Evolutionary conservation across 2,113 vertebrate genomes (phyloP).

Genomic region (Oreotrochilus melanogaster): DNA sequence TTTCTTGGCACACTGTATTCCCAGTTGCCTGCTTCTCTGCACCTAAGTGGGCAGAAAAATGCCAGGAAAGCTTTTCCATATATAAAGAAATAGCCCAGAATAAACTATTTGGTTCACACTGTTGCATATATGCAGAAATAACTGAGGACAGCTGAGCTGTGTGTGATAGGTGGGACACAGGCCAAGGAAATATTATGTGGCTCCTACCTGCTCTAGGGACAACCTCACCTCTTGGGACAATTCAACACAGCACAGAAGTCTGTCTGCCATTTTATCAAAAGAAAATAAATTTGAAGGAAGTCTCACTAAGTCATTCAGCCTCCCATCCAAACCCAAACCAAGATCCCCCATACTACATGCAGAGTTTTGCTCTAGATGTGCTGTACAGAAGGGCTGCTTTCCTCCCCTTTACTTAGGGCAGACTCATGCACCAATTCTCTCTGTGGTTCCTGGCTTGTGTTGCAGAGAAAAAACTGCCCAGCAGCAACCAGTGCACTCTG

Average conservation of each 20-base stretch:
- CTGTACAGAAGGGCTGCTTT: neutral
- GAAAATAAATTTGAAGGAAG: neutral
- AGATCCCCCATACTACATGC: rapidly evolving
- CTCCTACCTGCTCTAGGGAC: neutral
- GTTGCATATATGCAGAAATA: neutral
- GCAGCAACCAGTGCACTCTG: neutral
- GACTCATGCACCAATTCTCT: neutral
- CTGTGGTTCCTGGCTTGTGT: neutral
- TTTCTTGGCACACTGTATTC: neutral
- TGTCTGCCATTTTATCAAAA: neutral
- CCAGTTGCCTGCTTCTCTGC: neutral
- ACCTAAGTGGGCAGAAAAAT: neutral
- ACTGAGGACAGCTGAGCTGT: neutral
- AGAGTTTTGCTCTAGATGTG: neutral
- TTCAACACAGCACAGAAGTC: neutral
- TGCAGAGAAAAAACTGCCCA: neutral
- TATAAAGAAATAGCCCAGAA: neutral
- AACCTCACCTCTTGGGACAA: rapidly evolving
- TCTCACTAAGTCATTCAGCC: neutral
- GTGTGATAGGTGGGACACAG: neutral
- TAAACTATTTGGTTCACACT: neutral
- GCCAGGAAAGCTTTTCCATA: neutral
- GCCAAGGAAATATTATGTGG: neutral
- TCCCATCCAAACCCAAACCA: neutral
- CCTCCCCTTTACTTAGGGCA: neutral